Base-by-base conservation (phyloP, 2,888 invertebrate genomes). In the Caenorhabditis sinica region DNA sequence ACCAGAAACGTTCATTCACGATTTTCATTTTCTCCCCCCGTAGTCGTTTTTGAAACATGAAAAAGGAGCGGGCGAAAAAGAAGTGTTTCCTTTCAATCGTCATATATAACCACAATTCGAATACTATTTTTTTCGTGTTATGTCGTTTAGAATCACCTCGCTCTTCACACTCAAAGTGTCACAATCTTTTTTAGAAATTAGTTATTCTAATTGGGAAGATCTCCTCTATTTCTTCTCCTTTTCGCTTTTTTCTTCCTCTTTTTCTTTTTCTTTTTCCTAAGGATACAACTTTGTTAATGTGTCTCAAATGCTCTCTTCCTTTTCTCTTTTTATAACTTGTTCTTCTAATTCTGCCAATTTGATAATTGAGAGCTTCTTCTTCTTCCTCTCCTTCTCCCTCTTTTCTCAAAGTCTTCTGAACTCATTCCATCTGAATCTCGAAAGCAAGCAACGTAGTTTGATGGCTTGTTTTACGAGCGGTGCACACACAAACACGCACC, bases 391-490 rank as follows among this genome's bases (percentile, higher is more conserved):
- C 40, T 43, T 8, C 56, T 45, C 36, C 13, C 13, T 23, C 51
- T 65, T 36, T 25, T 65, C 25, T 36, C 51, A 15, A 23, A 13
- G 36, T 36, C 36, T 33, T 25, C 43, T 74, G 45, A 49, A 56
- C 53, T 53, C 53, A 51, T 51, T 45, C 60, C 65, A 53, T 58
- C 66, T 36, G 49, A 69, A 76, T 68, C 33, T 36, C n/a, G 28
- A 68, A 68, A 69, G 53, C 65, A 65, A 45, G 49, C 61, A 23
- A 61, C 58, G 58, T 58, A 58, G 60, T 76, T 69, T 76, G 76
- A 76, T 76, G 76, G 49, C 76, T 76, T 76, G 76, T 68, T 76
- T 76, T 76, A 76, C 76, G 76, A 69, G 60, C 68, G 76, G 13
- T 49, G 36, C 51, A 51, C 66, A 65, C 65, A 74, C 66, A 75